Evolutionary conservation across 2,888 invertebrate genomes (phyloP).

Genomic region (Mythimna impura): DNA sequence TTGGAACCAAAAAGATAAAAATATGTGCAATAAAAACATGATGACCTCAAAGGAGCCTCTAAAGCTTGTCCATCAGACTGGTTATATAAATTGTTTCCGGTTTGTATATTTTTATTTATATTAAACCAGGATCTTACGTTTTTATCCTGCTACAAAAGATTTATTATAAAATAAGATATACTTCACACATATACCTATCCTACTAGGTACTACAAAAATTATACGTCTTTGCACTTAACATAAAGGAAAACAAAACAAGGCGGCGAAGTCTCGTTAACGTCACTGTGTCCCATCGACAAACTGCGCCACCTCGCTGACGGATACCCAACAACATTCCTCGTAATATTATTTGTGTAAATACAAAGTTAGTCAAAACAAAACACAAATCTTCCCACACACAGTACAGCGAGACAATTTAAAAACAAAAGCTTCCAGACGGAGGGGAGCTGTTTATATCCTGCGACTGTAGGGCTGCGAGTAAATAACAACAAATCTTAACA

Average conservation of each 20-base stretch:
- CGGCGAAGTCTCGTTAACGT: neutral
- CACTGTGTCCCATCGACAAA: neutral
- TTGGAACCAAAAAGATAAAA: neutral
- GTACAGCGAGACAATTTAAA: constrained; percentile 33
- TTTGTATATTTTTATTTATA: neutral
- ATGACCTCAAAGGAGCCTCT: constrained; percentile 1
- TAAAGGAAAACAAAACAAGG: neutral
- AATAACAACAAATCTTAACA: constrained; percentile 61
- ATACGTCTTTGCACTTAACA: neutral
- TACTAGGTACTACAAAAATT: too few species aligned
- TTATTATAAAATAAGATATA: neutral
- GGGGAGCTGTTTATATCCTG: constrained; percentile 37
- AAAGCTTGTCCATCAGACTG: neutral
- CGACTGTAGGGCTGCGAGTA: constrained; percentile 30
- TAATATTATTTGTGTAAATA: constrained; percentile 11
- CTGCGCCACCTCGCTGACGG: too few species aligned
- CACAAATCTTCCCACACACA: constrained; percentile 11
- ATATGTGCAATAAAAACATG: neutral
- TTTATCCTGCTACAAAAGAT: neutral
- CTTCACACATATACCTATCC: neutral
- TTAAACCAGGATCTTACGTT: neutral
- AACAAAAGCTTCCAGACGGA: constrained; percentile 53
- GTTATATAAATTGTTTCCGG: neutral
- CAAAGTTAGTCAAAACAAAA: constrained; percentile 38
- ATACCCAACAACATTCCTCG: constrained; percentile 1